These are phyloP conservation scores for Megathymus violae DNA, from an alignment of 1,140 invertebrate genomes.

Conservation along the genomic window DNA sequence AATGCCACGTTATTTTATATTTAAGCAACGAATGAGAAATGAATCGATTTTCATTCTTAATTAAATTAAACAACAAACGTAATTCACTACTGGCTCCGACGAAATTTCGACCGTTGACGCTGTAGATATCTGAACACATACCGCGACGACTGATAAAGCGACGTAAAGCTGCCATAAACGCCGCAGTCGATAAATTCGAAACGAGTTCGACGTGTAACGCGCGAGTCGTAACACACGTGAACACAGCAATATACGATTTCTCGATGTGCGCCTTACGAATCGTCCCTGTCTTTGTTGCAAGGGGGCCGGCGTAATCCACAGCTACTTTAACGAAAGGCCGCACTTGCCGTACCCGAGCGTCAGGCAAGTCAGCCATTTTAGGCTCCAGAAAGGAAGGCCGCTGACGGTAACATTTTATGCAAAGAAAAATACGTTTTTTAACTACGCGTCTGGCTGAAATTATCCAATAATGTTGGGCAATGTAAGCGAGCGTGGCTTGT, in stretches of 20 bases:
- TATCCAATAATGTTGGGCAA: too few species aligned
- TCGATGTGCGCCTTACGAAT: not conserved
- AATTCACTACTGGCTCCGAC: not conserved
- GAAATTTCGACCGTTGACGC: not conserved
- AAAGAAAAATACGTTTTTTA: too few species aligned
- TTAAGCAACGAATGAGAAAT: not conserved
- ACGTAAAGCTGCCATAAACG: not conserved
- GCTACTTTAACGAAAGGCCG: not conserved
- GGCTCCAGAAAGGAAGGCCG: not conserved
- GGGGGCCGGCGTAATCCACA: not conserved
- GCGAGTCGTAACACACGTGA: not conserved
- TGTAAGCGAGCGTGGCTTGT: too few species aligned
- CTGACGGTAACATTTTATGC: not conserved
- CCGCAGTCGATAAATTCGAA: not conserved
- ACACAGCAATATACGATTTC: not conserved
- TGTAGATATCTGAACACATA: not conserved
- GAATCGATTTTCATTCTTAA: not conserved
- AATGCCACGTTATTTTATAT: not conserved
- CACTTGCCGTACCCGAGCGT: not conserved
- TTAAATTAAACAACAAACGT: not conserved
- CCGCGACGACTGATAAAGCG: not conserved
- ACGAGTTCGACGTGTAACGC: not conserved
- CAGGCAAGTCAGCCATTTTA: not conserved
- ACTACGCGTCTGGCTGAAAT: too few species aligned
- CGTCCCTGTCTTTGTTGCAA: not conserved